phyloP scores from a whole-genome alignment of 2,888 invertebrate genomes.

The Cyclophora albipunctata region DNA sequence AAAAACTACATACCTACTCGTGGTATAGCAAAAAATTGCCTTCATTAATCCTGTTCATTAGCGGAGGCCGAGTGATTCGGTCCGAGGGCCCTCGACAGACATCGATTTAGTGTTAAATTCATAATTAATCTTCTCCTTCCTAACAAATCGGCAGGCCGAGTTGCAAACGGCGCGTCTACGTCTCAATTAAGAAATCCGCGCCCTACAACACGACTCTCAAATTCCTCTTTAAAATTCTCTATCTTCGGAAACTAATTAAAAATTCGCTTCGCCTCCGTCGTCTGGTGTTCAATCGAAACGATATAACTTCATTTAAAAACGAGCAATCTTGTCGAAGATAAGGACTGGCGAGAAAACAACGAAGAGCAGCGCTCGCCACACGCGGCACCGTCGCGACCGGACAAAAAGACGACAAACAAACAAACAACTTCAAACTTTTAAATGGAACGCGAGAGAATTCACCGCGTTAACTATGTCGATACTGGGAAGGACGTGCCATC shows the following conservation, averaged over 20 bases:
- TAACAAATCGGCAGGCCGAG: constrained; percentile 57
- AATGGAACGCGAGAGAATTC: constrained; percentile 72
- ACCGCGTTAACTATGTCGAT: constrained; percentile 73
- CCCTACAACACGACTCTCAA: constrained; percentile 59
- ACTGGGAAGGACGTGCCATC: constrained; percentile 73
- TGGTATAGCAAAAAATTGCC: constrained; percentile 44
- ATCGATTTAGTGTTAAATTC: constrained; percentile 52
- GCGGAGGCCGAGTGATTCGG: constrained; percentile 39
- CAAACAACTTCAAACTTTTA: constrained; percentile 63
- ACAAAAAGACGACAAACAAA: constrained; percentile 57
- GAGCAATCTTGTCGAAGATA: constrained; percentile 73
- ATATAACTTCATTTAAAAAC: constrained; percentile 76
- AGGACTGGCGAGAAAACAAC: constrained; percentile 71
- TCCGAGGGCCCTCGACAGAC: constrained; percentile 29
- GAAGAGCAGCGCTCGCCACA: constrained; percentile 67
- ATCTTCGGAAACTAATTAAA: constrained; percentile 76
- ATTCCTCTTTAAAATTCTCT: constrained; percentile 70
- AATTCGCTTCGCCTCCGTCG: constrained; percentile 69
- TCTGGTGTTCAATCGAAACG: constrained; percentile 67
- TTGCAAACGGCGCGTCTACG: constrained; percentile 47
- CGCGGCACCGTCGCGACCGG: constrained; percentile 42
- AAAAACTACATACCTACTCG: no score
- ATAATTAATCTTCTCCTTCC: constrained; percentile 57
- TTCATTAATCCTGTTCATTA: constrained; percentile 57
- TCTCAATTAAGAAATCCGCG: constrained; percentile 69